Base-by-base conservation (phyloP, 2,888 invertebrate species). In the Xestoiulus laeticollis region DNA sequence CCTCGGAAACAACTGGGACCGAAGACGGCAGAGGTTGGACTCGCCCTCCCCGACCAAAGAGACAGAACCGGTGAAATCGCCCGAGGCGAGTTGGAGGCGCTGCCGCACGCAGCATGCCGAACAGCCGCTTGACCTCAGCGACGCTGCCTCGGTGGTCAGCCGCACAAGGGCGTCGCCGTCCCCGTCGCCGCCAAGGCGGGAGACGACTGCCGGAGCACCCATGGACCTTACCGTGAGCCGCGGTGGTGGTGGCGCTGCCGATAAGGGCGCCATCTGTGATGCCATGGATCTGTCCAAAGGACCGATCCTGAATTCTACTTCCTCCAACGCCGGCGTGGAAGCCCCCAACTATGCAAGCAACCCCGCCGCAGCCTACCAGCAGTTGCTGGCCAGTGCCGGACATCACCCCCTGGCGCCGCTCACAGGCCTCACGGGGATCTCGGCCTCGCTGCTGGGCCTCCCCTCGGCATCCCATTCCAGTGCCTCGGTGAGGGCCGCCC, bases 361-460 rank as follows among this genome's bases (percentile, higher is more conserved):
- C 32, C 82, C 85, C 8, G 8, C 44, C 26, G 53, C 30, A 1
- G 44, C 59, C 43, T 33, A 87, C 22, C 38, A 33, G 87, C 59
- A 59, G 8, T 82, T 32, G 32, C 33, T 87, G 33, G 82, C 84
- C 84, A 44, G 19, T 44, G 16, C 86, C 86, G 43, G 48, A 19
- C 86, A 30, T 16, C 78, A 78, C 5, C 78, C 78, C 26, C 78
- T 78, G 30, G 30, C 30, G 78, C 78, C 26, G 14, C 30, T 16
- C 10, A 6, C 59, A 8, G 86, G 87, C 85, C 48, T 87, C 85
- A 83, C 89, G 30, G 82, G 82, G 30, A 88, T 88, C 68, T 83
- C 88, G 22, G 89, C 89, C 38, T 87, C 89, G 26, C 89, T 89
- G 14, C 88, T 90, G 87, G 90, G 89, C 1, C 82, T 87, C 12